These are phyloP conservation scores for Clivina fossor DNA, from an alignment of 2,888 invertebrate species.

Conservation along the genomic window DNA sequence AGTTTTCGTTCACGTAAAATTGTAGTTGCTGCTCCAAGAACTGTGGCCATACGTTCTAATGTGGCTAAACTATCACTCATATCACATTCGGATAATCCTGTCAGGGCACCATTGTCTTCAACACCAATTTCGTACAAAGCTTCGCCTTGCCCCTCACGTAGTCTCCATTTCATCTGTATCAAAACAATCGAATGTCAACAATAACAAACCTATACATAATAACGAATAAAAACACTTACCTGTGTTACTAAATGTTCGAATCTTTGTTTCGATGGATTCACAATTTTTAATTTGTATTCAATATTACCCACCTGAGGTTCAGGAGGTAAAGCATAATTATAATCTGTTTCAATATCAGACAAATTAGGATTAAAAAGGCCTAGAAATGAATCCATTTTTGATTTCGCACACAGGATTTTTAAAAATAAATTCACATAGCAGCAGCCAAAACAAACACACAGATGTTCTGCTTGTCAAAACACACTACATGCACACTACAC, in stretches of 20 bases:
- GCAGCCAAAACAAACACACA: conserved; percentile 18
- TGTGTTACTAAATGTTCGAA: conserved; percentile 97
- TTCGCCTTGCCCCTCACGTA: conserved; percentile 93
- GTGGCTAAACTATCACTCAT: conserved; percentile 86
- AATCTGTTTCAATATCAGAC: conserved; percentile 56
- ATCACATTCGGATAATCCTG: conserved; percentile 80
- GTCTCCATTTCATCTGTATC: conserved; percentile 88
- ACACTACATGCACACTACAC: too few relatives aligned
- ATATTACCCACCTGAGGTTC: conserved; percentile 94
- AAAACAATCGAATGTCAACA: conserved; percentile 12
- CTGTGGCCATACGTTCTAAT: conserved; percentile 84
- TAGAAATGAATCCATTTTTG: conserved; percentile 77
- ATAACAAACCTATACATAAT: not conserved
- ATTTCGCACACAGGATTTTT: conserved; percentile 5
- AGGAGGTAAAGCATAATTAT: conserved; percentile 72
- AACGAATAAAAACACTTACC: conserved; percentile 52
- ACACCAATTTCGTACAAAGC: conserved; percentile 98
- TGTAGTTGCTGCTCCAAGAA: conserved; percentile 79
- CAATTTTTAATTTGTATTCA: conserved; percentile 93
- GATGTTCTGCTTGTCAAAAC: conserved; percentile 22
- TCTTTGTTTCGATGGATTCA: conserved; percentile 86
- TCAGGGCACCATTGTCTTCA: conserved; percentile 83
- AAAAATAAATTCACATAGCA: conserved; percentile 21
- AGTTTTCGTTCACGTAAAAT: conserved; percentile 68
- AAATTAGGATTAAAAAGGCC: conserved; percentile 73